Conservation (phyloP, 2,113 vertebrate species). For the Pangasianodon hypophthalmus region DNA sequence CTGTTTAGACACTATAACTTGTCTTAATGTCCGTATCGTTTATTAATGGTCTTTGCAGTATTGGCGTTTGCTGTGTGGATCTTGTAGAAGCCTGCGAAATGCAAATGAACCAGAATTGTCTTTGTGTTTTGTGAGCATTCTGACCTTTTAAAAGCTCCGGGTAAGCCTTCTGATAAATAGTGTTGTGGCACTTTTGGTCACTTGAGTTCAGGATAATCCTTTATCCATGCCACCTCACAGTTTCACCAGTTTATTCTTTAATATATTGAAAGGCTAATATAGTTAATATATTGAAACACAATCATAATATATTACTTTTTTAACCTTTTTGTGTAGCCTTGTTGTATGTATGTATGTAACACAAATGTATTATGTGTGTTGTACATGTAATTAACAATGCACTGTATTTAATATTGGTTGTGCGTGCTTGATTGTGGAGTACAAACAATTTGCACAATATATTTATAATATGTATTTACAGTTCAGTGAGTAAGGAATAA, state of each 20-base stretch:
- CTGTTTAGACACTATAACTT: neutral
- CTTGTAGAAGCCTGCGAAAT: slow-evolving; percentile 3
- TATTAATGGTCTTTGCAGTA: neutral
- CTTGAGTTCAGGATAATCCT: neutral
- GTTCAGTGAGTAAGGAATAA: neutral
- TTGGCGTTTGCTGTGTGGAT: neutral
- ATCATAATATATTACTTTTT: neutral
- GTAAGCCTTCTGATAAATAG: neutral
- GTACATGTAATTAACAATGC: neutral
- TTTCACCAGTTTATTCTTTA: neutral
- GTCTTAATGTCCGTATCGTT: neutral
- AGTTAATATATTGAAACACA: neutral
- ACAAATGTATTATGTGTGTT: no score
- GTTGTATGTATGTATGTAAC: neutral
- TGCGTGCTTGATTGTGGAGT: neutral
- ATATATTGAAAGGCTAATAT: neutral
- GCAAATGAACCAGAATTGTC: neutral
- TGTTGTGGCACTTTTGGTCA: neutral
- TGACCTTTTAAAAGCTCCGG: neutral
- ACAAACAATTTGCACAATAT: no score
- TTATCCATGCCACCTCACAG: neutral
- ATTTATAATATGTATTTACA: neutral
- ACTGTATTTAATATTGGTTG: neutral
- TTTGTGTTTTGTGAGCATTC: neutral
- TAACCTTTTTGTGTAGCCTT: neutral